Evolutionary conservation across 2,113 vertebrate species (phyloP).

Genomic region (Mesembrinibis cayennensis): DNA sequence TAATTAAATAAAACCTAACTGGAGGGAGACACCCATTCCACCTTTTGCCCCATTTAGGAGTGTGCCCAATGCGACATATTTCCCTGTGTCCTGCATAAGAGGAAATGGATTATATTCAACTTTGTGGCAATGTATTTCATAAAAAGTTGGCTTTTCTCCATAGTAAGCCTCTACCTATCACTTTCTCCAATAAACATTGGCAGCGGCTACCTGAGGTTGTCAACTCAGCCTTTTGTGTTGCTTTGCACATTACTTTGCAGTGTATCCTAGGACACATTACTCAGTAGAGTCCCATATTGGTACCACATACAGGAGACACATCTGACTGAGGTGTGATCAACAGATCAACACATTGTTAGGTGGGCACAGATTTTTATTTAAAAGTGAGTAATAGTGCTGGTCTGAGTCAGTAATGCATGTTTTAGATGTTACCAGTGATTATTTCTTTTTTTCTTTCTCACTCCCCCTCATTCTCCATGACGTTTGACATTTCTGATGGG

Average conservation of each 20-base stretch:
- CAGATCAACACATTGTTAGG: background rate
- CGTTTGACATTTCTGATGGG: background rate
- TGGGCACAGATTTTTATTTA: background rate
- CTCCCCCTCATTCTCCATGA: background rate
- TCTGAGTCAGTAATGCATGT: background rate
- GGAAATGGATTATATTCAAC: background rate
- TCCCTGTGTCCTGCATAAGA: background rate
- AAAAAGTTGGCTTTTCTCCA: background rate
- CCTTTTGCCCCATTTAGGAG: background rate
- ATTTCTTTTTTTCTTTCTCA: background rate
- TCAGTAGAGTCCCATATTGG: background rate
- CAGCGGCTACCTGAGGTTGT: background rate
- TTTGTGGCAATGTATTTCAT: background rate
- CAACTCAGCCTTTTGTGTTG: background rate
- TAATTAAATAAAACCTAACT: background rate
- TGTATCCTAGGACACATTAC: background rate
- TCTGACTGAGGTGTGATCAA: background rate
- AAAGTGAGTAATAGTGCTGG: background rate
- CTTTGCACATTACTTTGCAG: background rate
- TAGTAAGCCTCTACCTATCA: background rate
- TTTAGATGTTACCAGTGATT: background rate
- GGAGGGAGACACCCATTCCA: rapidly evolving
- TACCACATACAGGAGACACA: background rate
- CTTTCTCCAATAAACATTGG: background rate
- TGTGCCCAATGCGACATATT: background rate